These are phyloP conservation scores for Neodiprion pinetum DNA, from an alignment of 1,140 invertebrate species.

Conservation along the genomic window DNA sequence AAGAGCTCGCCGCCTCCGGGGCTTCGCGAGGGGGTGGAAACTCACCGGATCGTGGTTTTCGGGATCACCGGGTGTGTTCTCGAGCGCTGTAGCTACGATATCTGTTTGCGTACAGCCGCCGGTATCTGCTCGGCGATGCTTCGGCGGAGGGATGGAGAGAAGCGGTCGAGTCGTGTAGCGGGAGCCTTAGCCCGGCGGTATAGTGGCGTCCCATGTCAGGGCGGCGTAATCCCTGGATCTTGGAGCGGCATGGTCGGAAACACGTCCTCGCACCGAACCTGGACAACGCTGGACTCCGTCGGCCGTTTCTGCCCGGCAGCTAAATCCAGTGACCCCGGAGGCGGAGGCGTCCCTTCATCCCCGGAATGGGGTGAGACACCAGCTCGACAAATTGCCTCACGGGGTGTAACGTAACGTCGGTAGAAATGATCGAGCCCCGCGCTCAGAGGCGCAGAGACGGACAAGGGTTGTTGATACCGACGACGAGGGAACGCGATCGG, in stretches of 20 bases:
- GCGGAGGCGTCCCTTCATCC: background rate
- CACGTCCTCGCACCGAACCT: constrained; percentile 33
- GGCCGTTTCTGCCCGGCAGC: constrained; percentile 28
- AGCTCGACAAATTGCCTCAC: too few species aligned
- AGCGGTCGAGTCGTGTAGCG: background rate
- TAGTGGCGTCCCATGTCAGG: constrained; percentile 52
- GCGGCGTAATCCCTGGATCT: constrained; percentile 53
- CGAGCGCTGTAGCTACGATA: constrained; percentile 35
- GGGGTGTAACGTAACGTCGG: too few species aligned
- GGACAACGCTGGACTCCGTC: constrained; percentile 24
- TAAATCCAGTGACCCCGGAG: background rate
- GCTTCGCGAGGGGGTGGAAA: too few species aligned
- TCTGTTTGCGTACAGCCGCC: constrained; percentile 32
- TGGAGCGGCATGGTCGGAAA: constrained; percentile 49
- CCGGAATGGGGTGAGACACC: too few species aligned
- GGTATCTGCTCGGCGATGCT: too few species aligned
- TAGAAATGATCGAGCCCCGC: background rate
- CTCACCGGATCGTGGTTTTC: constrained; percentile 20
- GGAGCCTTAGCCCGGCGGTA: constrained; percentile 11
- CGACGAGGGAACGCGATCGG: too few species aligned
- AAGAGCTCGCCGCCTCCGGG: constrained; percentile 23
- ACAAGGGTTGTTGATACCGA: too few species aligned
- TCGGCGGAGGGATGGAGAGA: background rate
- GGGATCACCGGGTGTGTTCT: constrained; percentile 34
- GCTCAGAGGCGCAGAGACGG: background rate